Percentiles rank a stretch among this genome's conserved stretches.
phyloP scores from a whole-genome alignment of 1,140 invertebrate genomes.

The Drosophila serrata region DNA sequence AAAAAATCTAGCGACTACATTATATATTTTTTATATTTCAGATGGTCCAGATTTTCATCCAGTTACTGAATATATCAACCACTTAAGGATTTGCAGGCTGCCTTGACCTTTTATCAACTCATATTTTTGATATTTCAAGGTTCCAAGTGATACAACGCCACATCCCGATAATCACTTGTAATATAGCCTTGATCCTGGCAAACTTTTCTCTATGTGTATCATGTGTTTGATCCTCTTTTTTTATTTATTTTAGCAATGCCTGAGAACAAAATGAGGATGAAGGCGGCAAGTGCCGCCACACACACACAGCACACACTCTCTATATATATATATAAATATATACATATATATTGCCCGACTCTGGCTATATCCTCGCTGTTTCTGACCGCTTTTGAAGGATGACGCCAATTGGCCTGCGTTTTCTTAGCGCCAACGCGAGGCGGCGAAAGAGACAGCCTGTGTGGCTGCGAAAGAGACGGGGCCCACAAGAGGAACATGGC shows the following conservation, averaged over 20 bases:
- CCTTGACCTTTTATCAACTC: not conserved
- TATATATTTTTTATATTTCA: not conserved
- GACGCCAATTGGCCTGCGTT: slow-evolving; percentile 80
- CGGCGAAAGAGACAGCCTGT: slow-evolving; percentile 33
- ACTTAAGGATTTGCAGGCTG: not conserved
- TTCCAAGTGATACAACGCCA: too few species aligned
- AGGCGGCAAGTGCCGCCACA: slow-evolving; percentile 61
- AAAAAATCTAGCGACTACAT: not conserved
- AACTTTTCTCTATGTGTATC: not conserved
- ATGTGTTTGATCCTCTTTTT: not conserved
- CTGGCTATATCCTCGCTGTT: slow-evolving; percentile 21
- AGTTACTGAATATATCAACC: not conserved
- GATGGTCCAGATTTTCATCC: not conserved
- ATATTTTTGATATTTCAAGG: not conserved
- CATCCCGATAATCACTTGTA: not conserved
- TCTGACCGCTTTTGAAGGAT: slow-evolving; percentile 67
- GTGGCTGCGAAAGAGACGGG: slow-evolving; percentile 16
- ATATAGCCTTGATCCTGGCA: fast-evolving
- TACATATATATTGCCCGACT: not conserved
- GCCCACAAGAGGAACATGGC: slow-evolving; percentile 32
- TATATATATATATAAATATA: slow-evolving; percentile 1
- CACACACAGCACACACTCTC: slow-evolving; percentile 19
- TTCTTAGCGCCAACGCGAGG: slow-evolving; percentile 65
- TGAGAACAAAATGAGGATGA: slow-evolving; percentile 34
- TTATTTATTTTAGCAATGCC: slow-evolving; percentile 20